Evolutionary conservation across 2,113 vertebrate genomes (phyloP), one percentile per base, ranked within the genome.

Genomic region (Microcebus murinus): DNA sequence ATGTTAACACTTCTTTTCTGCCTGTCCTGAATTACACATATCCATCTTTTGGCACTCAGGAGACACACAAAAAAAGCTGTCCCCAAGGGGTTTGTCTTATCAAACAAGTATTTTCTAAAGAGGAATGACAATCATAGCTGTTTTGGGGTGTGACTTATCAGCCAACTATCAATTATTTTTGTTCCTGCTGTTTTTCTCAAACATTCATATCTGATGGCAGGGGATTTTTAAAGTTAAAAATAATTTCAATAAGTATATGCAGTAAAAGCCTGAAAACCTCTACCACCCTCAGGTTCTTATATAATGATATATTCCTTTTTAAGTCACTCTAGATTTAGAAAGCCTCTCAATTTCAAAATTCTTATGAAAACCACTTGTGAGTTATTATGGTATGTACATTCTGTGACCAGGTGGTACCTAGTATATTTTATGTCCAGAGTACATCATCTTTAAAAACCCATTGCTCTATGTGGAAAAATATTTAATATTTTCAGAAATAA

Each of bases 181-280:
- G 61, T 63, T 63, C 27, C 61, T 63, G 42, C 7, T 45, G 50
- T 84, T 96, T 89, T 88, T 61, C 36, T 84, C 65, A 91, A 79
- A 87, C 39, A 94, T 96, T 94, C 45, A 25, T 55, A 65, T 67
- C 39, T 92, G 27, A 59, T 57, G 31, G 1, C 8, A 31, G 67
- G 45, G 50, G 50, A 74, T 91, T 91, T 92, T 83, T 34, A 70
- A 59, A 76, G 74, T 3, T 63, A 90, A 96, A 86, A 95, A 81
- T 84, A 94, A 87, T 83, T 50, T 59, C 88, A 76, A 67, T 57
- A 42, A 42, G 36, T 83, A 29, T 7, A 61, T 18, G 18, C 81
- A 68, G 17, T 42, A 20, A 81, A 84, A 94, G 52, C 13, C 76
- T 50, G 42, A 83, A 79, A 87, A 20, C 3, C 4, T 71, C 42